phyloP scores from a whole-genome alignment of 1,140 invertebrate genomes.

The Drosophila parvula region DNA sequence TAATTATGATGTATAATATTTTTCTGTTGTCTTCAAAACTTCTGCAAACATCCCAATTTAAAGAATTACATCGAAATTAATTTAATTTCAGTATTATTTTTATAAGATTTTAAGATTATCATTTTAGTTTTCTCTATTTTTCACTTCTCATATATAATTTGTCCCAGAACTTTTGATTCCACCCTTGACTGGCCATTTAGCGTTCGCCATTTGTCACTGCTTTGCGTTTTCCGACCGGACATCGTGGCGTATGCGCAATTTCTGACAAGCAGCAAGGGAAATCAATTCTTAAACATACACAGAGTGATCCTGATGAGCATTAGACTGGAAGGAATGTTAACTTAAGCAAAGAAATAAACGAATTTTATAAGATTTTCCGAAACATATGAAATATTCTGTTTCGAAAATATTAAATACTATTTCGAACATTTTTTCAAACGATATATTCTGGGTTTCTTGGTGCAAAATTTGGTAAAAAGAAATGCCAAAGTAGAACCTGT shows the following conservation, averaged over 20 bases:
- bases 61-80: too few species aligned
- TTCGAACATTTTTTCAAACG: not conserved
- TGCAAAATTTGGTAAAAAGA: not conserved
- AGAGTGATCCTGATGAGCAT: not conserved
- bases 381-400: not conserved
- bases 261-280: not conserved
- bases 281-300: not conserved
- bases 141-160: not conserved
- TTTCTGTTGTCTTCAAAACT: too few species aligned
- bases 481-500: constrained; percentile 20
- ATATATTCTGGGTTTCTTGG: not conserved
- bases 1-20: too few species aligned
- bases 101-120: not conserved
- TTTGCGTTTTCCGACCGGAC: not conserved
- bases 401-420: too few species aligned
- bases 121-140: not conserved
- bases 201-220: constrained; percentile 5
- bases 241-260: constrained; percentile 48
- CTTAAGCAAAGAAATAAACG: not conserved
- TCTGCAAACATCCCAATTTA: too few species aligned
- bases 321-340: not conserved
- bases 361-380: not conserved
- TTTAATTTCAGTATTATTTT: too few species aligned
- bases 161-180: not conserved
- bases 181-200: constrained; percentile 1